Evolutionary conservation across 2,113 vertebrate genomes (phyloP), one percentile per base, ranked within the genome.

Genomic region (Spilogale gracilis): DNA sequence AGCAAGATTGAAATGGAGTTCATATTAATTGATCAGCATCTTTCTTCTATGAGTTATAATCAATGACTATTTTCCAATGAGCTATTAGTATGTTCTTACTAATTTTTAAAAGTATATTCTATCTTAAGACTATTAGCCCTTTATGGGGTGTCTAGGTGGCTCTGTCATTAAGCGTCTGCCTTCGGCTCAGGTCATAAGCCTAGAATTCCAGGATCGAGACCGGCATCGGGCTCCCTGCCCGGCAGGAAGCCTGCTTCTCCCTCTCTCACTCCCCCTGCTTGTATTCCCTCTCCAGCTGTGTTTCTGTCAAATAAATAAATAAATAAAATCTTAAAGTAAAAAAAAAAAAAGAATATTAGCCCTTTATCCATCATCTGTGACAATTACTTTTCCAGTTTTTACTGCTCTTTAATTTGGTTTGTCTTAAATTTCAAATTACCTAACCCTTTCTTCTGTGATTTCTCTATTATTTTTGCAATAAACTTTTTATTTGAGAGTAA

Each of bases 371-470:
- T n/a, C 32, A 90, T 56, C 73, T 92, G 43, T 88, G 88, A 89
- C 45, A 94, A 95, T 10, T 81, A 73, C 13, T 69, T 83, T 95
- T 78, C 87, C 25, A 58, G n/a, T 60, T 2, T 73, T 73, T 83
- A 87, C 0, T 96, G 60, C 3, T 43, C 92, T 93, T 94, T 88
- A 83, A 88, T 80, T 73, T 92, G 32, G 6, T 63, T 88, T 69
- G 9, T 67, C 9, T 91, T 85, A 43, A 71, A 45, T 76, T 93
- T 95, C 32, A 89, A 86, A 61, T 95, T 18, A 81, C 20, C 7
- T 80, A 94, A 89, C 0, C 30, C 50, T 54, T 58, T 95, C 79
- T 83, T 80, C 56, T 83, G 52, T 96, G 32, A 80, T 80, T 88
- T 85, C 43, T 38, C 61, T 8, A 78, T 16, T 84, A 60, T 61